Percentiles rank a stretch among this genome's conserved stretches.
Evolutionary conservation across 2,113 vertebrate species (phyloP).

Genomic region (Brienomyrus brachyistius): DNA sequence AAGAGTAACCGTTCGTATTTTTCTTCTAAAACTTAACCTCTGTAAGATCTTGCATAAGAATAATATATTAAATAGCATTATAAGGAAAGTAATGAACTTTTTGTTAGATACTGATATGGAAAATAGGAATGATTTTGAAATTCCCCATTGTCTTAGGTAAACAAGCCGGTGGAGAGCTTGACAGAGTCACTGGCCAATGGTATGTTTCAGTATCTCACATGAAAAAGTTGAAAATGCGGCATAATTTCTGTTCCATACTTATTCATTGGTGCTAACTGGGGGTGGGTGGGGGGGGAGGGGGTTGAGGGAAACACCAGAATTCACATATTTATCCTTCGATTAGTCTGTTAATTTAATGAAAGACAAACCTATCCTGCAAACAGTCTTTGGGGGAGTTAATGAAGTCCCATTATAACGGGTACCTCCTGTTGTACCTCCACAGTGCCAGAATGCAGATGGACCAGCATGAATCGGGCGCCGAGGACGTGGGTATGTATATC

Average conservation of each 20-base stretch:
- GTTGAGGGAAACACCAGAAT: neutral
- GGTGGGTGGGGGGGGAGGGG: neutral
- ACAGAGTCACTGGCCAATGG: neutral
- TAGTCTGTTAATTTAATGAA: neutral
- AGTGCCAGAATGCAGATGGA: neutral
- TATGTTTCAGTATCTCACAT: neutral
- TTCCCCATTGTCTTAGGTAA: conserved; percentile 16
- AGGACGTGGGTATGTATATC: neutral
- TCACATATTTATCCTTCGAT: neutral
- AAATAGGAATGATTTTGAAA: neutral
- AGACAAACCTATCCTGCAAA: neutral
- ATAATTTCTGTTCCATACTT: neutral
- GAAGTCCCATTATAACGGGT: neutral
- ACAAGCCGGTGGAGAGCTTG: neutral
- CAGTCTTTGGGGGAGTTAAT: neutral
- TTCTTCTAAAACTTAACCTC: neutral
- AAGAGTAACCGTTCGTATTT: neutral
- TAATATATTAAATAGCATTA: neutral
- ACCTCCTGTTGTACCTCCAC: neutral
- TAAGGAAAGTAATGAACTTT: neutral
- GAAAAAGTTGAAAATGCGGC: neutral
- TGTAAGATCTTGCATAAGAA: neutral
- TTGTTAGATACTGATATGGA: neutral
- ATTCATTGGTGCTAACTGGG: neutral
- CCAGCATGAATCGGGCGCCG: neutral